A percentile compares a stretch with the other conserved stretches of the same genome.
Conservation (phyloP, 2,888 invertebrate genomes). For the Platycheirus albimanus region DNA sequence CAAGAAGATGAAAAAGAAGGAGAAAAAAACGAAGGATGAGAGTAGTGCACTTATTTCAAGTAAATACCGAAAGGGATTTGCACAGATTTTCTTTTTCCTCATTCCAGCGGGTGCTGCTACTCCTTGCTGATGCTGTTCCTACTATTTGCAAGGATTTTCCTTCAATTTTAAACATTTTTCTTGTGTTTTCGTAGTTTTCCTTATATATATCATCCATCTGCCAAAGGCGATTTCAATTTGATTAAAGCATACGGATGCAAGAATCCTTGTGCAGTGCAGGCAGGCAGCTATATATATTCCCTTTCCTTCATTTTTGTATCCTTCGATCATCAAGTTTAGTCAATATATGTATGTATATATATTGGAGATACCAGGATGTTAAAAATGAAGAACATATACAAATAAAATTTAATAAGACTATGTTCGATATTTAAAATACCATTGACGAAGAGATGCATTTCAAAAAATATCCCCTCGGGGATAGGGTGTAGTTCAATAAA, state of each 20-base stretch:
- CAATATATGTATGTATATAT: no score
- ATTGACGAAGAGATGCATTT: constrained; percentile 29
- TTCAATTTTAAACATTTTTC: constrained; percentile 43
- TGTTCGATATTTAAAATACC: constrained; percentile 62
- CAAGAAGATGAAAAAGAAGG: neutral
- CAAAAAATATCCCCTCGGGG: constrained; percentile 9
- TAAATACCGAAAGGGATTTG: constrained; percentile 64
- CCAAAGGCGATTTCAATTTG: constrained; percentile 66
- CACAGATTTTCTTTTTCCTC: constrained; percentile 43
- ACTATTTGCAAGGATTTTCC: neutral
- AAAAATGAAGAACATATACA: constrained; percentile 7
- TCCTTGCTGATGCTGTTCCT: neutral
- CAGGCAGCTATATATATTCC: no score
- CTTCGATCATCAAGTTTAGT: constrained; percentile 1
- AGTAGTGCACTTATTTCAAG: constrained; percentile 58
- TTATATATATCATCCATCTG: constrained; percentile 50
- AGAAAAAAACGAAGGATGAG: neutral
- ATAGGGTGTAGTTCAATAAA: constrained; percentile 10
- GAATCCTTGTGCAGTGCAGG: neutral
- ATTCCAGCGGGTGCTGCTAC: no score
- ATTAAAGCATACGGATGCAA: constrained; percentile 53
- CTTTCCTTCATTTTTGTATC: no score
- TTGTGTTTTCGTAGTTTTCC: constrained; percentile 24
- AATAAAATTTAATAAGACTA: constrained; percentile 63
- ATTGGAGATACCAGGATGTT: constrained; percentile 12